Conservation (phyloP, 2,888 invertebrate genomes). For the Zygaena filipendulae region DNA sequence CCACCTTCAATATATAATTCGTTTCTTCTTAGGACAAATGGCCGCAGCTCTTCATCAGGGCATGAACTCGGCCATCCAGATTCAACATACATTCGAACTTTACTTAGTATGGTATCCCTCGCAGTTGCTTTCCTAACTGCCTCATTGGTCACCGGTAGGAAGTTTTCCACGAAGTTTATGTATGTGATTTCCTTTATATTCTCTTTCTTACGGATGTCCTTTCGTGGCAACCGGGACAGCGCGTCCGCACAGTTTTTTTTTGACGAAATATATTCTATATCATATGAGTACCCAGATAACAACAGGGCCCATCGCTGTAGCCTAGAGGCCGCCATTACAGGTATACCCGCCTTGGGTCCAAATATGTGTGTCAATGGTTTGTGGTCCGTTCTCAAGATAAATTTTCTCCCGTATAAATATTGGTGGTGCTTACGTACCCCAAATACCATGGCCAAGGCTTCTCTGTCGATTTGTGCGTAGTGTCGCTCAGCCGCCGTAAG, state of each 20-base stretch:
- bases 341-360: too few species aligned
- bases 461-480: too few species aligned
- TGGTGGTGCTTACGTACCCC: background rate
- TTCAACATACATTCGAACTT: background rate
- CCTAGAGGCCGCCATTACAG: too few species aligned
- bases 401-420: too few species aligned
- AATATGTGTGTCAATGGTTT: background rate
- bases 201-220: too few species aligned
- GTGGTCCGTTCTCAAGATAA: background rate
- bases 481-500: slow-evolving; percentile 3
- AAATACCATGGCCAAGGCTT: background rate
- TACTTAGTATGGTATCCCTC: background rate
- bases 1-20: slow-evolving; percentile 12
- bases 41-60: background rate
- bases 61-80: background rate
- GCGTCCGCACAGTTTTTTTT: background rate
- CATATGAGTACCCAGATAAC: background rate
- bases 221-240: background rate
- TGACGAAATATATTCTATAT: background rate
- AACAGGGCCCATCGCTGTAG: background rate
- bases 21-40: slow-evolving; percentile 6
- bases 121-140: background rate
- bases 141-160: background rate
- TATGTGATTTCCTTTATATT: background rate
- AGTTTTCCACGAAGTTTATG: background rate